Evolutionary conservation across 2,797 vertebrate species (phyloP).

Genomic region (Picus viridis): DNA sequence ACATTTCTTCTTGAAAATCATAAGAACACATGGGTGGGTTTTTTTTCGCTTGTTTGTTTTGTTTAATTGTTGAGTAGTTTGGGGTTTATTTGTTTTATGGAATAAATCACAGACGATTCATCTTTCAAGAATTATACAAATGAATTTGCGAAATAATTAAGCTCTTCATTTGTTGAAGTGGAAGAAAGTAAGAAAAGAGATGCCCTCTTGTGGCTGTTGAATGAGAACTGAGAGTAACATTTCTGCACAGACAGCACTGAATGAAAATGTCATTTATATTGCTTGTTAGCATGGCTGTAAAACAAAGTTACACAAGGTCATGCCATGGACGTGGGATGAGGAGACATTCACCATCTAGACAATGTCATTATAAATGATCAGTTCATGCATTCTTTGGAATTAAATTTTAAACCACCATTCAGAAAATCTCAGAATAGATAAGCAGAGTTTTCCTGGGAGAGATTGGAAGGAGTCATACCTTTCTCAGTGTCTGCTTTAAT

Average conservation of each 20-base stretch:
- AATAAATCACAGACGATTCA: not conserved
- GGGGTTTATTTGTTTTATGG: not conserved
- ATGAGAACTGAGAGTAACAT: not conserved
- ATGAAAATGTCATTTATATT: not conserved
- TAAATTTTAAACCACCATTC: not conserved
- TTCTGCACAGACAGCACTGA: not conserved
- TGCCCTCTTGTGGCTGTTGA: conserved; percentile 74
- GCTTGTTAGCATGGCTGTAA: not conserved
- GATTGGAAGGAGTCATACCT: not conserved
- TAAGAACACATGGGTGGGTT: not conserved
- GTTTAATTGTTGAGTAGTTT: too few species aligned
- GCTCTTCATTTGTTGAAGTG: not conserved
- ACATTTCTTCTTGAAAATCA: not conserved
- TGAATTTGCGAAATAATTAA: not conserved
- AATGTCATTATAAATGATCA: not conserved
- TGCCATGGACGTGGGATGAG: not conserved
- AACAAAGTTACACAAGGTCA: not conserved
- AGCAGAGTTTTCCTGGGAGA: not conserved
- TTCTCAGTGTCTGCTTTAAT: not conserved
- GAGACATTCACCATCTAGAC: not conserved
- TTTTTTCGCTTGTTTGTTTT: too few species aligned
- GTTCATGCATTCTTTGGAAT: not conserved
- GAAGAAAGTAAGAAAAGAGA: conserved; percentile 73
- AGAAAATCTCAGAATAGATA: not conserved
- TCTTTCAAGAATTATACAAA: not conserved